Conservation (phyloP, 2,113 vertebrate species). For the Ovis canadensis region DNA sequence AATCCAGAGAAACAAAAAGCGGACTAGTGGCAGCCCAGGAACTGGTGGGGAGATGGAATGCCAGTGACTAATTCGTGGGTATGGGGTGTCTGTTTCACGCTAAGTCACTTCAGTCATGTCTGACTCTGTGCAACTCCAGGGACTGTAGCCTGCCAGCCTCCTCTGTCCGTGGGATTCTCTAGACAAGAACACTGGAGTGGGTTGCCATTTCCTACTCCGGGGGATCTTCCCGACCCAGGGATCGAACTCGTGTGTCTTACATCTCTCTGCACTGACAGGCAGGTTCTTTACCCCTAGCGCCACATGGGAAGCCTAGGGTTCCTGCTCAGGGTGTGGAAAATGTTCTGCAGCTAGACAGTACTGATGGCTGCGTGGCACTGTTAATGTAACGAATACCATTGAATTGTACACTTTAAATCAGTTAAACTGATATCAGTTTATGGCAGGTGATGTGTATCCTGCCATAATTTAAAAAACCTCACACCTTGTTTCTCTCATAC, state of each 20-base stretch:
- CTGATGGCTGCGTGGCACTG: background rate
- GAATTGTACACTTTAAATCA: background rate
- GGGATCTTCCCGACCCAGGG: background rate
- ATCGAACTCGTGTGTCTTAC: background rate
- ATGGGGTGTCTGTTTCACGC: fast-evolving
- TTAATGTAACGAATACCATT: background rate
- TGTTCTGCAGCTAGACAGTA: background rate
- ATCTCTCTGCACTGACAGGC: background rate
- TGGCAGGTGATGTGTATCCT: background rate
- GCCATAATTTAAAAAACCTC: background rate
- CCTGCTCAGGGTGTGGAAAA: background rate
- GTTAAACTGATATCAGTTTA: background rate
- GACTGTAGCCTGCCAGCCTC: background rate
- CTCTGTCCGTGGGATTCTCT: background rate
- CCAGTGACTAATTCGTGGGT: background rate
- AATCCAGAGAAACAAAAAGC: background rate
- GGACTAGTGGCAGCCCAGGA: background rate
- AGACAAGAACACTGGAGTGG: background rate
- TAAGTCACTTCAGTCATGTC: background rate
- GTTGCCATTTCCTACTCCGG: background rate
- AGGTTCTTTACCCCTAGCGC: background rate
- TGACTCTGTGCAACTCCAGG: background rate
- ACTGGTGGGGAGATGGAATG: background rate
- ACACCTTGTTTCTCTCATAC: background rate
- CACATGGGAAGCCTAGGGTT: background rate